phyloP scores from a whole-genome alignment of 30 jellyfish, hydroid and myxozoan species.

The Aurelia aurita region DNA sequence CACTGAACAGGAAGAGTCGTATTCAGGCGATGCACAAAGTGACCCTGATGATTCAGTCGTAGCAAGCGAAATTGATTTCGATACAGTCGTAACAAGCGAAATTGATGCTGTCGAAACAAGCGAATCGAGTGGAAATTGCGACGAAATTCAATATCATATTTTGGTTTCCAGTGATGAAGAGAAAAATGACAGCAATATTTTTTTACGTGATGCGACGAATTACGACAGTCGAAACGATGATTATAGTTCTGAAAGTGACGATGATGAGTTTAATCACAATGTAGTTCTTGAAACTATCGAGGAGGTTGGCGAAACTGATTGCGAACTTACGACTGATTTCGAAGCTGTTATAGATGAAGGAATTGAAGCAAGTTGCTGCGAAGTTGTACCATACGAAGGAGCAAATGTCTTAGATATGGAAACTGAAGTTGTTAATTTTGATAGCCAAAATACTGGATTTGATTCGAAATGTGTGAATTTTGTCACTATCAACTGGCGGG shows the following conservation, averaged over 20 bases:
- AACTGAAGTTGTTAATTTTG: not conserved
- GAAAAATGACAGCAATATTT: not conserved
- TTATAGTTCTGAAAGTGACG: not conserved
- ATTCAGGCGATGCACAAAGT: too few species aligned
- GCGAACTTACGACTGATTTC: not conserved
- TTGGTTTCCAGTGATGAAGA: conserved; percentile 36
- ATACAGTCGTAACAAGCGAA: not conserved
- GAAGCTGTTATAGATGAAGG: not conserved
- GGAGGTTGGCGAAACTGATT: not conserved
- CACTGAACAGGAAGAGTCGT: not conserved
- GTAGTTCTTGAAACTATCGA: conserved; percentile 9
- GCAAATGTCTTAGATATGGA: not conserved
- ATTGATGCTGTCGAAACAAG: conserved; percentile 17
- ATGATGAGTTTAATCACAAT: not conserved
- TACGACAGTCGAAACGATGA: not conserved
- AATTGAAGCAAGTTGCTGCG: not conserved
- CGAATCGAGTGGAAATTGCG: conserved; percentile 26
- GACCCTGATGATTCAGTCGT: too few species aligned
- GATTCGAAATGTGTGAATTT: not conserved
- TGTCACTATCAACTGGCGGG: conserved; percentile 44
- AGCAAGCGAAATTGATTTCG: too few species aligned
- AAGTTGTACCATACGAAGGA: not conserved
- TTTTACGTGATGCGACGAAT: not conserved
- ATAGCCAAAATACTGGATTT: not conserved
- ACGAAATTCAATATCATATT: conserved; percentile 20